These are phyloP conservation scores for Mungos mungo DNA, from an alignment of 2,113 vertebrate genomes.

Conservation along the genomic window DNA sequence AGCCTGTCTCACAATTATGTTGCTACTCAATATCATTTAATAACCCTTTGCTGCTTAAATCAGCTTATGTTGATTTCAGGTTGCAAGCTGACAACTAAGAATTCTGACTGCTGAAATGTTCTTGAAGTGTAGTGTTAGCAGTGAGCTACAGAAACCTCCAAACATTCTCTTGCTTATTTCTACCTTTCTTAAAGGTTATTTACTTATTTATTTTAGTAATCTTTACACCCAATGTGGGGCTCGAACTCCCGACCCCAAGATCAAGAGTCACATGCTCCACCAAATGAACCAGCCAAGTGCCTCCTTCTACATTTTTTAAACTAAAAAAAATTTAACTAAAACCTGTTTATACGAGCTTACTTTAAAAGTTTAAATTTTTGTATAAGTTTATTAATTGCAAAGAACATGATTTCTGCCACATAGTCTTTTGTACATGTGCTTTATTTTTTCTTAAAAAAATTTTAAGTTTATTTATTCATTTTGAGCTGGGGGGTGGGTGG, in stretches of 20 bases:
- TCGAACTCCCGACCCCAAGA: neutral
- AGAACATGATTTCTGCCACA: neutral
- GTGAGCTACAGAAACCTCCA: neutral
- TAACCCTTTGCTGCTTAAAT: neutral
- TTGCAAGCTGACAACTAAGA: neutral
- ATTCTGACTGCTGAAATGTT: constrained; percentile 4
- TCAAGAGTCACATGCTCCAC: neutral
- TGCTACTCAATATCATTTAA: neutral
- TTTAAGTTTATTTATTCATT: too few relatives aligned
- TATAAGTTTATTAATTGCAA: neutral
- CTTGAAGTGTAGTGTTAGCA: neutral
- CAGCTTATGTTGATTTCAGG: neutral
- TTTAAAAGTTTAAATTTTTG: neutral
- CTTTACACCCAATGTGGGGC: neutral
- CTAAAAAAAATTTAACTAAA: neutral
- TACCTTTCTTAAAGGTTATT: neutral
- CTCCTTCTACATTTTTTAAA: neutral
- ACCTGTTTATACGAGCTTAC: neutral
- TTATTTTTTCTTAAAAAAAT: neutral
- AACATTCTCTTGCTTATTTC: neutral
- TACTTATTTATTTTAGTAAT: neutral
- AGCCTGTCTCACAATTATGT: neutral
- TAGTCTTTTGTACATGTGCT: neutral
- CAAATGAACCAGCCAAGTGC: neutral
- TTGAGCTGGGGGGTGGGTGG: too few relatives aligned